These are phyloP conservation scores for Linnaemya tessellans DNA, from an alignment of 2,888 invertebrate species.

Conservation along the genomic window DNA sequence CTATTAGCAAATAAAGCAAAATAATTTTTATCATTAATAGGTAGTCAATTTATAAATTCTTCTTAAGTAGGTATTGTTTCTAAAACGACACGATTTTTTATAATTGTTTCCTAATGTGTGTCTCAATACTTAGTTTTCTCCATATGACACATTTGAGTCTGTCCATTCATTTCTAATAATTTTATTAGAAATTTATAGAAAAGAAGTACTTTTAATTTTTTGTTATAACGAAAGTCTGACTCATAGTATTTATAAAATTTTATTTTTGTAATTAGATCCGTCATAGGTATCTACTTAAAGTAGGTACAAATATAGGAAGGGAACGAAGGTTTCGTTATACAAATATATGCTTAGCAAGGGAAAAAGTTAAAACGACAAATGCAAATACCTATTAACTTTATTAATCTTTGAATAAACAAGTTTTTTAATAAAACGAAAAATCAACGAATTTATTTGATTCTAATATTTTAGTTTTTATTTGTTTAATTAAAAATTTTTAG, in stretches of 20 bases:
- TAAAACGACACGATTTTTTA: not conserved
- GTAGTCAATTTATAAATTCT: too few relatives aligned
- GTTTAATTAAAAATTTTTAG: not conserved
- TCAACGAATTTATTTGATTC: not conserved
- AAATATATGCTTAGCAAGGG: not conserved
- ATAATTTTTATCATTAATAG: too few relatives aligned
- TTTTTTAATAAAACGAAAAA: constrained; percentile 14
- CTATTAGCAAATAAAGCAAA: too few relatives aligned
- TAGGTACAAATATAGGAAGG: not conserved
- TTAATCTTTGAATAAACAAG: constrained; percentile 32
- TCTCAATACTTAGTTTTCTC: not conserved
- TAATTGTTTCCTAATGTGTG: not conserved
- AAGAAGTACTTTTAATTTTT: constrained; percentile 20
- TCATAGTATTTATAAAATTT: constrained; percentile 27
- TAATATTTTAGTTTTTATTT: not conserved
- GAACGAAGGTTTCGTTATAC: not conserved
- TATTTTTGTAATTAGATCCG: constrained; percentile 6
- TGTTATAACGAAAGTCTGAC: constrained; percentile 25
- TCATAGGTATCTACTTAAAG: not conserved
- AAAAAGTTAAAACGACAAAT: constrained; percentile 13
- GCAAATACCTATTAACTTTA: constrained; percentile 28
- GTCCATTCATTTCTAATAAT: constrained; percentile 8
- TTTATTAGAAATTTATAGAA: constrained; percentile 12
- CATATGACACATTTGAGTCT: constrained; percentile 28
- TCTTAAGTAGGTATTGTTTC: not conserved